phyloP scores from a whole-genome alignment of 2,797 vertebrate species.

The Galaxias olidus region DNA sequence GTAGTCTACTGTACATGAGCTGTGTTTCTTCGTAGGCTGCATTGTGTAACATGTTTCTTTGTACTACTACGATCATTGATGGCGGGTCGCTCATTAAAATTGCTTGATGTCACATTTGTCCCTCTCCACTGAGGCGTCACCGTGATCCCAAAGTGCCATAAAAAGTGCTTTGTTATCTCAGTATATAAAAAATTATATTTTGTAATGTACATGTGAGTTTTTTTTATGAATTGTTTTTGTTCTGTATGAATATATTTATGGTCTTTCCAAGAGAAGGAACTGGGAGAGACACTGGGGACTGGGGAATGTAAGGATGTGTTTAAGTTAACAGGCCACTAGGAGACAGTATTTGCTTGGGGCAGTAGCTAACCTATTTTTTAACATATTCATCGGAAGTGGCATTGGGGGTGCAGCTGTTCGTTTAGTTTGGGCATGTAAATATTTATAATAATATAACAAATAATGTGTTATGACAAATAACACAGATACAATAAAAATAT shows the following conservation, averaged over 20 bases:
- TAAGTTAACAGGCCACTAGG: constrained; percentile 60
- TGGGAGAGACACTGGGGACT: neutral
- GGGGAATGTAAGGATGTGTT: constrained; percentile 38
- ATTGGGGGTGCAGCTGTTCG: too few relatives aligned
- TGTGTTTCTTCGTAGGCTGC: constrained; percentile 49
- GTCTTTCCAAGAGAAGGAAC: neutral
- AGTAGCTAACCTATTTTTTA: too few relatives aligned
- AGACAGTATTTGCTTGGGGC: constrained; percentile 56
- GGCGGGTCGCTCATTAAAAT: constrained; percentile 47
- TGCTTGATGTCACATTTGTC: constrained; percentile 59
- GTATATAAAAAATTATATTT: constrained; percentile 69
- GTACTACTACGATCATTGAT: constrained; percentile 27
- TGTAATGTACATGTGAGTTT: constrained; percentile 66
- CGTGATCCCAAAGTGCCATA: constrained; percentile 76
- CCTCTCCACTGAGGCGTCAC: constrained; percentile 45
- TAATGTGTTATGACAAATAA: too few relatives aligned
- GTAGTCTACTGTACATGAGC: constrained; percentile 42
- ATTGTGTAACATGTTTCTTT: constrained; percentile 49
- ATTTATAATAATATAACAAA: too few relatives aligned
- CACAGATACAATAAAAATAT: too few relatives aligned
- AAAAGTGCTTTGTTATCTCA: constrained; percentile 71
- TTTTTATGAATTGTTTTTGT: constrained; percentile 57
- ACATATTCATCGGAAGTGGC: too few relatives aligned
- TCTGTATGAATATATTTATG: constrained; percentile 38
- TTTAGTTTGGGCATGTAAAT: too few relatives aligned